Evolutionary conservation across 2,888 invertebrate species (phyloP).

Genomic region (Seladonia tumulorum): DNA sequence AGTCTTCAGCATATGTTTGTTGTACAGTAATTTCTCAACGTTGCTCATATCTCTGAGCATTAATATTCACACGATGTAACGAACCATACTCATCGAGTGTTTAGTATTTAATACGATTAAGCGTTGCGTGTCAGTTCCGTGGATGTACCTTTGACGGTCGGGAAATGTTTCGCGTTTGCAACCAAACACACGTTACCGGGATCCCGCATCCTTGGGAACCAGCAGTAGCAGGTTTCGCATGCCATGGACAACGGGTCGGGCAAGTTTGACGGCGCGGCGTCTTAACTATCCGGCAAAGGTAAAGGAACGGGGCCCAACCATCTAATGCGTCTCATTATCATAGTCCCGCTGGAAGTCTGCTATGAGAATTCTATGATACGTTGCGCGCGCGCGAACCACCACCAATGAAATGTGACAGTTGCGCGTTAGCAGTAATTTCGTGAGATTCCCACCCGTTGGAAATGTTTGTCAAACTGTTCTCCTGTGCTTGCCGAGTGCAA

Average conservation of each 20-base stretch:
- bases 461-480: too few relatives aligned
- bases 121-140: too few relatives aligned
- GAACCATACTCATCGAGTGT: not conserved
- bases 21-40: not conserved
- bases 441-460: too few relatives aligned
- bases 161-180: not conserved
- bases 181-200: not conserved
- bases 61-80: not conserved
- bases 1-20: too few relatives aligned
- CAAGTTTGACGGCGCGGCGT: slow-evolving; percentile 44
- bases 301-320: not conserved
- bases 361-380: too few relatives aligned
- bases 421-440: too few relatives aligned
- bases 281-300: slow-evolving; percentile 42
- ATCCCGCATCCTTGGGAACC: not conserved
- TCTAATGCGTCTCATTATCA: slow-evolving; percentile 40
- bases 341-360: not conserved
- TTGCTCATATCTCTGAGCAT: not conserved
- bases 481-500: too few relatives aligned
- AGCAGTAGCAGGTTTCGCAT: slow-evolving; percentile 1
- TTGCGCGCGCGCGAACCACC: too few relatives aligned
- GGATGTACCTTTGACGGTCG: not conserved
- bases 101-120: not conserved
- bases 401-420: too few relatives aligned
- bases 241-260: slow-evolving; percentile 20